A percentile compares a stretch with the other conserved stretches of the same genome.
Evolutionary conservation across 2,888 invertebrate species (phyloP).

Genomic region (Nycteola revayana): DNA sequence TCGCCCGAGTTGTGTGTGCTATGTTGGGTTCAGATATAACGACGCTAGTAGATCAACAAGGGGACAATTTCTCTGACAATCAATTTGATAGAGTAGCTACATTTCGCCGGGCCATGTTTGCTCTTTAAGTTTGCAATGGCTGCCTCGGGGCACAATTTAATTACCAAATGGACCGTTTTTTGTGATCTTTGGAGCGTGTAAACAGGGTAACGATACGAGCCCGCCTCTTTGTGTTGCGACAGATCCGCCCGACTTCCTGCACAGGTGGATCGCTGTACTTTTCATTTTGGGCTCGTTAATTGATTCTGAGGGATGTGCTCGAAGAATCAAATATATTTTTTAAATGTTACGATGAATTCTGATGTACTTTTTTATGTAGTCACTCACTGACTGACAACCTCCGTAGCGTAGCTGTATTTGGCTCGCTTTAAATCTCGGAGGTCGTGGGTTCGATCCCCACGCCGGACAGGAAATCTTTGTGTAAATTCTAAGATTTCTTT

Average conservation of each 20-base stretch:
- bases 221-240: conserved; percentile 18
- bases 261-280: conserved; percentile 17
- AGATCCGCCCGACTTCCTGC: conserved; percentile 12
- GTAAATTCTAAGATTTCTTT: too few relatives aligned
- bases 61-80: conserved; percentile 40
- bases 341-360: too few relatives aligned
- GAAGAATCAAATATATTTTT: conserved; percentile 18
- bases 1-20: too few relatives aligned
- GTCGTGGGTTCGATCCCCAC: too few relatives aligned
- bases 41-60: conserved; percentile 10
- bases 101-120: conserved; percentile 50
- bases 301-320: conserved; percentile 17
- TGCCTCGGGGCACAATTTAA: conserved; percentile 62
- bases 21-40: too few relatives aligned
- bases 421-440: too few relatives aligned
- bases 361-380: too few relatives aligned
- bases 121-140: conserved; percentile 52
- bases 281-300: conserved; percentile 27
- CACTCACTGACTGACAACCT: too few relatives aligned
- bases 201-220: conserved; percentile 39
- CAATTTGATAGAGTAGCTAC: conserved; percentile 47
- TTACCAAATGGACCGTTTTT: conserved; percentile 75
- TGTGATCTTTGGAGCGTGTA: conserved; percentile 58
- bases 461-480: too few relatives aligned
- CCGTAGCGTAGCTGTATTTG: too few relatives aligned